Conservation (phyloP, 2,113 vertebrate genomes). For the Percina caprodes region DNA sequence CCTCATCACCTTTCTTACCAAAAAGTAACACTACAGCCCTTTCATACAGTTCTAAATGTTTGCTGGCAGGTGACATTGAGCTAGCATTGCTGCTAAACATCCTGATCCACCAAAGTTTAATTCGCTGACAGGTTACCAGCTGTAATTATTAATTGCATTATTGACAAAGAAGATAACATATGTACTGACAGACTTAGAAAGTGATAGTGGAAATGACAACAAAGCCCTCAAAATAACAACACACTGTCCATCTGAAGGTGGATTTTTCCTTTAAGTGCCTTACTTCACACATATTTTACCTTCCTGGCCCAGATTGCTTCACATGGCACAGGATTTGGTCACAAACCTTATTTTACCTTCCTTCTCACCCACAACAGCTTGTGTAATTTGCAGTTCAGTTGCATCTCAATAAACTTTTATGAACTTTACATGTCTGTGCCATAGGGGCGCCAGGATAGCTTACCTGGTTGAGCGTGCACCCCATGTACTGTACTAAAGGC, state of each 20-base stretch:
- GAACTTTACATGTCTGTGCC: too few relatives aligned
- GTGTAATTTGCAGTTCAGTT: background rate
- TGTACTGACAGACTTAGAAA: background rate
- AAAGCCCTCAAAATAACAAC: background rate
- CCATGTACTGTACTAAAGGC: background rate
- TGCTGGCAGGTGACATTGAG: background rate
- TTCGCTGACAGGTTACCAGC: background rate
- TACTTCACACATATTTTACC: background rate
- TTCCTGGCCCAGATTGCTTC: background rate
- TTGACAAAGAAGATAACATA: background rate
- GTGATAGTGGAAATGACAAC: background rate
- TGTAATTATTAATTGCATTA: background rate
- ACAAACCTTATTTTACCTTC: background rate
- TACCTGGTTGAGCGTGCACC: too few relatives aligned
- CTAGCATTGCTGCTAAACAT: background rate
- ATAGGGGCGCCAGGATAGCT: too few relatives aligned
- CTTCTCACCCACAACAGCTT: background rate
- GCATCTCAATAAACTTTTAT: background rate
- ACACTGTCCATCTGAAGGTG: background rate
- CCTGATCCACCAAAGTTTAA: background rate
- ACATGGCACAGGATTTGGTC: background rate
- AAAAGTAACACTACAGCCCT: too few relatives aligned
- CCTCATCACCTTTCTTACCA: too few relatives aligned
- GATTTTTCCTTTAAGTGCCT: constrained; percentile 13
- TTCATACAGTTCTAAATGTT: background rate